Evolutionary conservation across 1,140 invertebrate genomes (phyloP).

Genomic region (Hirudo medicinalis): DNA sequence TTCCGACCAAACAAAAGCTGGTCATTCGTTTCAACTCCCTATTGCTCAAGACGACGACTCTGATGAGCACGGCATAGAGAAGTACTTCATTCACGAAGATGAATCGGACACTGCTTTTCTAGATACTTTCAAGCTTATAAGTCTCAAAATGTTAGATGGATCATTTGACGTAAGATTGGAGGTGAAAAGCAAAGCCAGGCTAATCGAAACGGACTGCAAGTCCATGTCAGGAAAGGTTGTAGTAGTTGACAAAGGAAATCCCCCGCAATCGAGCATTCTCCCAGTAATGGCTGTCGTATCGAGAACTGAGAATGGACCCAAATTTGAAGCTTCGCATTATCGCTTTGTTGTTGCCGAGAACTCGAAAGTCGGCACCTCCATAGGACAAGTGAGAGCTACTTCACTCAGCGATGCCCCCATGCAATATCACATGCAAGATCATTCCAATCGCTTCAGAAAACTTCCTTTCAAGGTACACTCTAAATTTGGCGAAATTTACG

Average conservation of each 20-base stretch:
- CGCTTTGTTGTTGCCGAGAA: not conserved
- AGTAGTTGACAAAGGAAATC: slow-evolving; percentile 1
- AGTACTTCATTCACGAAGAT: not conserved
- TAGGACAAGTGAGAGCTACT: not conserved
- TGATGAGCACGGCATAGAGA: not conserved
- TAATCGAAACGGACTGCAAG: not conserved
- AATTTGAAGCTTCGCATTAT: not conserved
- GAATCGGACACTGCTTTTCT: not conserved
- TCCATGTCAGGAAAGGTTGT: not conserved
- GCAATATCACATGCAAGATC: not conserved
- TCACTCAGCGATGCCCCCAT: not conserved
- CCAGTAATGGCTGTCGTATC: not conserved
- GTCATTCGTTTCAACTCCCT: not conserved
- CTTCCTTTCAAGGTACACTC: not conserved
- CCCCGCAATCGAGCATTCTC: not conserved
- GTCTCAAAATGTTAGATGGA: not conserved
- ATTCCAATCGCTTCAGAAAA: not conserved
- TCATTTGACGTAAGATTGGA: slow-evolving; percentile 3
- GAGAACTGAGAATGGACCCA: not conserved
- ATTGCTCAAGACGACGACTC: not conserved
- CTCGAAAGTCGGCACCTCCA: not conserved
- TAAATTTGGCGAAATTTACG: not conserved
- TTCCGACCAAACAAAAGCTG: not conserved
- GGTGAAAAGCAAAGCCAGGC: not conserved
- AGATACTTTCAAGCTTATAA: not conserved